Base-by-base conservation (phyloP, 2,888 invertebrate species). In the Phoronis australis region DNA sequence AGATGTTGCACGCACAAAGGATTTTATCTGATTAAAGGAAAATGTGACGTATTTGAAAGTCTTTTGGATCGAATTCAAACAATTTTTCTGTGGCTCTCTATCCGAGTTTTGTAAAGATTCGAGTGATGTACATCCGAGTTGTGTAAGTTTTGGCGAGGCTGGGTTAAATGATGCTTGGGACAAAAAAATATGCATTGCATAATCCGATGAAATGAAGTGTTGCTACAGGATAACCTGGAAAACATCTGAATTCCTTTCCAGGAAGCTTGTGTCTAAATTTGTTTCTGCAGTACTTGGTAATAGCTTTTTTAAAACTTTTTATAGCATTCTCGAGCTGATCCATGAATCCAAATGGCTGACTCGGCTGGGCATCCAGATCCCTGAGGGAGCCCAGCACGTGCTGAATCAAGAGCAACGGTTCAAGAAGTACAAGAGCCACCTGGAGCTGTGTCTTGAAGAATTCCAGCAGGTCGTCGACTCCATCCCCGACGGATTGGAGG, bases 271-370 rank as follows among this genome's bases (percentile, higher is more conserved):
- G 26, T 15, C 42, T 15, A 42, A 42, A n/a, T 9, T 15, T 24
- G 21, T n/a, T 42, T 15, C 42, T 42, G 22, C 26, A n/a, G 15
- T 9, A 15, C n/a, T 24, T 42, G 2, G 12, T 2, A 18, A 21
- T 24, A 15, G n/a, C 23, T 25, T 15, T 23, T 43, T 22, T n/a
- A 20, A 3, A 35, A 23, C 18, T 18, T 27, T 46, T 51, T 52
- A 12, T 63, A 75, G 75, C 56, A 69, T 76, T 2, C 48, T 75
- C 35, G 66, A 71, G 48, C 57, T 75, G 52, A 71, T 76, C 42
- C 73, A 76, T 54, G 76, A 76, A 49, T 69, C 72, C 38, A 73
- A 69, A 54, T 75, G 73, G 71, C 57, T 76, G 60, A 65, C 66
- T n/a, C 55, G 75, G 20, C 62, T 75, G 9, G 72, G 66, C 5